A percentile compares a stretch with the other conserved stretches of the same genome.
These are phyloP conservation scores for Trialeurodes vaporariorum DNA, from an alignment of 1,140 invertebrate species.

Conservation along the genomic window DNA sequence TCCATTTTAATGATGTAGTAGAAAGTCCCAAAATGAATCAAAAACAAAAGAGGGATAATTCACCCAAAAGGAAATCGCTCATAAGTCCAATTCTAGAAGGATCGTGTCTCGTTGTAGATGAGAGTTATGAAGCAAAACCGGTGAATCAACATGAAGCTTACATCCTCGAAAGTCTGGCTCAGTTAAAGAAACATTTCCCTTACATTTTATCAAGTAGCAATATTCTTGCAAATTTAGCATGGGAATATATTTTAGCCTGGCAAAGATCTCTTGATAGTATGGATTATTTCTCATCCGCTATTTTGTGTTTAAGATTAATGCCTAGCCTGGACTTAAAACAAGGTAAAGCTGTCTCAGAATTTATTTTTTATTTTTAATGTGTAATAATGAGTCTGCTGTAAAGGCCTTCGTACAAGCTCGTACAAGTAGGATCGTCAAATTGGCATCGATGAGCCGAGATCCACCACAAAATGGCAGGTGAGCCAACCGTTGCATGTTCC, in stretches of 20 bases:
- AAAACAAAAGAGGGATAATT: not conserved
- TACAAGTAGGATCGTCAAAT: too few relatives aligned
- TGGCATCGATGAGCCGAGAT: too few relatives aligned
- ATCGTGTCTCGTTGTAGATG: slow-evolving; percentile 17
- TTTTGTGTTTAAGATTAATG: slow-evolving; percentile 48
- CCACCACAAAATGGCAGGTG: too few relatives aligned
- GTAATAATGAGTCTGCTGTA: too few relatives aligned
- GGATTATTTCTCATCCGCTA: slow-evolving; percentile 46
- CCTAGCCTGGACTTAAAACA: slow-evolving; percentile 48
- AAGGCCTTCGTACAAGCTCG: too few relatives aligned
- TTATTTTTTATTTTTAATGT: too few relatives aligned
- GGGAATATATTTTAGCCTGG: slow-evolving; percentile 81
- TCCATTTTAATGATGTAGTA: slow-evolving; percentile 14
- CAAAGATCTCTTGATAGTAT: slow-evolving; percentile 59
- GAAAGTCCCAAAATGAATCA: slow-evolving; percentile 4
- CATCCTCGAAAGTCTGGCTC: slow-evolving; percentile 32
- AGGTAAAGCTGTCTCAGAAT: slow-evolving; percentile 40
- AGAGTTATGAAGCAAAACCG: slow-evolving; percentile 23
- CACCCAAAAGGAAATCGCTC: slow-evolving; percentile 4
- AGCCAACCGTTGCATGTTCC: too few relatives aligned
- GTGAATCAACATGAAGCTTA: slow-evolving; percentile 18
- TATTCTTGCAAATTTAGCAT: slow-evolving; percentile 71
- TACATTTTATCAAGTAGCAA: slow-evolving; percentile 67
- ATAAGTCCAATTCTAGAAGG: slow-evolving; percentile 20
- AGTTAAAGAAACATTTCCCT: slow-evolving; percentile 64